Evolutionary conservation across 2,888 invertebrate genomes (phyloP).

Genomic region (Eueremaeus valkanovi): DNA sequence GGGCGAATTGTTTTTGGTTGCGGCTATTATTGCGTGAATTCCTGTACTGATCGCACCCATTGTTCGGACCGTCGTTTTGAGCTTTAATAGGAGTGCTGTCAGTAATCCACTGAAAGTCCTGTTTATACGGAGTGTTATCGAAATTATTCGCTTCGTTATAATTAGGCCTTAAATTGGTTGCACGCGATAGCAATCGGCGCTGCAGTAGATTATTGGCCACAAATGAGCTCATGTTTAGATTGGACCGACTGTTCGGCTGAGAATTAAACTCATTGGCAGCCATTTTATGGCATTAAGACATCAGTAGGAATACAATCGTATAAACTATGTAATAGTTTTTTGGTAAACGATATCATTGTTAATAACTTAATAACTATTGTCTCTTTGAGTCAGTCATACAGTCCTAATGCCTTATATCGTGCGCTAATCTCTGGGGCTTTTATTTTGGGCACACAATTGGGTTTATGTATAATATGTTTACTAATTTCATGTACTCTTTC

Average conservation of each 20-base stretch:
- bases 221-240: background rate
- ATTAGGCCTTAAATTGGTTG: background rate
- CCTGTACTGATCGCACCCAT: background rate
- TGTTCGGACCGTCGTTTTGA: background rate
- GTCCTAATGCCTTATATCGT: too few species aligned
- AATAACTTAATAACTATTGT: too few species aligned
- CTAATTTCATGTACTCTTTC: background rate
- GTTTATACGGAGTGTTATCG: background rate
- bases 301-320: background rate
- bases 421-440: background rate
- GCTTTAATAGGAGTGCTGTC: background rate
- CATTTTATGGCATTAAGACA: background rate
- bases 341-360: too few species aligned
- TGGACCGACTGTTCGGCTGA: background rate
- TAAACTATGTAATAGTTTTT: background rate
- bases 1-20: background rate
- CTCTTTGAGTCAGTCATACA: too few species aligned
- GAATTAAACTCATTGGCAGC: background rate
- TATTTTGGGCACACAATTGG: background rate
- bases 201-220: background rate
- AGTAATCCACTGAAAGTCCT: constrained; percentile 18
- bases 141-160: background rate
- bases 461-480: background rate
- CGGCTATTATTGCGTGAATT: background rate
- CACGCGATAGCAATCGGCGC: background rate